Evolutionary conservation across 2,888 invertebrate species (phyloP), one percentile per base, ranked within the genome.

Genomic region (Colletes collaris): DNA sequence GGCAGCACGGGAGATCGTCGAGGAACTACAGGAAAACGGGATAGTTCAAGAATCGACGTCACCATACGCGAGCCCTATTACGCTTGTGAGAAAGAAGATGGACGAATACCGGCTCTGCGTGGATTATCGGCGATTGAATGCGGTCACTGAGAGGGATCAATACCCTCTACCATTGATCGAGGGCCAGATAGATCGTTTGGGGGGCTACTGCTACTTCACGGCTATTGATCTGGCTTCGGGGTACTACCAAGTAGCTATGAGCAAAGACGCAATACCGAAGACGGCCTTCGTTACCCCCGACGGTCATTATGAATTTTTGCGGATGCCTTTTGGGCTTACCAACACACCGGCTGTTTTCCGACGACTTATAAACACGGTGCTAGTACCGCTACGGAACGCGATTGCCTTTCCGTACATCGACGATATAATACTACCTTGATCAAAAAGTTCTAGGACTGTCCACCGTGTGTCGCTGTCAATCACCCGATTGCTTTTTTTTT

Each of bases 161-260:
- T 49, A 49, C 13, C 49, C 49, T 10, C 13, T 49, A 1, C 49
- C 49, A 11, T 13, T 49, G 49, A 49, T 49, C 49, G 49, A 70
- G 1, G 76, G 70, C 3, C 69, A 64, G 13, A 53, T 70, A 5
- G 70, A 76, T 5, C 19, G 53, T 13, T 10, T 76, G 0, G 69
- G 70, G 0, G 55, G 62, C 2, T 27, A 66, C 4, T 3, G 4
- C 1, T 74, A 67, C 46, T 74, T 74, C 19, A 66, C 67, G 8
- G 46, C 66, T 4, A 0, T 27, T 67, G 67, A 67, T 11, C n/a
- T 67, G 5, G 55, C 64, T 0, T 66, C 65, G 10, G 59, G 72
- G 3, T 65, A 59, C 19, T 65, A 65, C 19, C 58, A 71, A 13
- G 50, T 72, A 13, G 46, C 65, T 0, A 46, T 72, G 65, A 10